Evolutionary conservation across 2,113 vertebrate species (phyloP), one percentile per base, ranked within the genome.

Genomic region (Leucosticte australis): DNA sequence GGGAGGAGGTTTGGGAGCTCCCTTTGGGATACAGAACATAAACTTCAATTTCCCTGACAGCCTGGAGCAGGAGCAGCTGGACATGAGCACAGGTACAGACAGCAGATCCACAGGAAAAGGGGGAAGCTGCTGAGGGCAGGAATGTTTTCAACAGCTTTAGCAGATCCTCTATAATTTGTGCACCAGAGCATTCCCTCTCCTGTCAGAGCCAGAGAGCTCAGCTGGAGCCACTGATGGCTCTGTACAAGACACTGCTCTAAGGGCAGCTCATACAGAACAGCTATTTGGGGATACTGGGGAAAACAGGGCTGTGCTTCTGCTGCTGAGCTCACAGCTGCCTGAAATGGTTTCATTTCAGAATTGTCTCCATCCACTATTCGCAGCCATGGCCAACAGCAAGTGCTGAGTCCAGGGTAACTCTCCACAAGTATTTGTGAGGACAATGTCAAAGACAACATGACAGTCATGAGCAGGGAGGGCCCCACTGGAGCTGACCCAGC

Each of bases 381-480:
- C 41, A n/a, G 0, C 7, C 62, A 4, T 7, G 13, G 55, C 55
- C 53, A 69, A 23, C 2, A 57, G 41, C 33, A 60, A 64, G 65
- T 26, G n/a, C 37, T 39, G 41, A 6, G 30, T 26, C 11, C 77
- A 74, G 47, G 73, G 15, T 18, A 33, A 68, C 44, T 55, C 68
- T 26, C 17, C 49, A 21, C 31, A 15, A 37, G 49, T 15, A 7
- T 37, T 73, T 56, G 46, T 10, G 6, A 84, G 67, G 77, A 41
- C 73, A 52, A 3, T 4, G 47, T 5, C 55, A 56, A 44, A 65
- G 84, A 30, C 24, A 79, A 35, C n/a, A 2, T 9, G 0, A 3
- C 9, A 6, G 77, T 17, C 77, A 39, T 0, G 0, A 9, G 49
- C 80, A 80, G 55, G 26, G 41, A 49, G 2, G 1, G 76, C 41